Percentiles rank a stretch among this genome's conserved stretches.
Conservation (phyloP, 2,888 invertebrate species). For the Acronicta psi region DNA sequence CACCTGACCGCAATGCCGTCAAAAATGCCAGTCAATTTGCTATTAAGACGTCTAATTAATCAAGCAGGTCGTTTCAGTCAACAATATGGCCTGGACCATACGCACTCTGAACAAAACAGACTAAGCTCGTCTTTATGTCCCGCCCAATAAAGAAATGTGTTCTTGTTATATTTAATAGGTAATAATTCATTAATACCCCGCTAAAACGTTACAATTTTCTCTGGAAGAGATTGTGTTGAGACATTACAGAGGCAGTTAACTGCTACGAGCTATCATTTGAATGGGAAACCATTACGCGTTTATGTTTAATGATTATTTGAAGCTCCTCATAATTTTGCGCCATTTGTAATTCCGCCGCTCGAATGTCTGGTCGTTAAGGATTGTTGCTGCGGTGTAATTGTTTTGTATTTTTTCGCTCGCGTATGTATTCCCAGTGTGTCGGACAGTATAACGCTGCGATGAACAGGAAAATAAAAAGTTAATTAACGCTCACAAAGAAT, state of each 20-base stretch:
- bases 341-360: slow-evolving; percentile 75
- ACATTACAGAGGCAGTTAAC: slow-evolving; percentile 83
- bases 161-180: slow-evolving; percentile 81
- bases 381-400: slow-evolving; percentile 73
- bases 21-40: slow-evolving; percentile 48
- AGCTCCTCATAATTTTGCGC: slow-evolving; percentile 82
- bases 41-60: slow-evolving; percentile 68
- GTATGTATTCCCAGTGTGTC: slow-evolving; percentile 54
- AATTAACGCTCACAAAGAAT: slow-evolving; percentile 73
- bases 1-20: slow-evolving; percentile 33
- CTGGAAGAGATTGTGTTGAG: slow-evolving; percentile 83
- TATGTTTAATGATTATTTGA: slow-evolving; percentile 87
- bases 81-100: slow-evolving; percentile 49
- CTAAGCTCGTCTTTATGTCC: slow-evolving; percentile 68
- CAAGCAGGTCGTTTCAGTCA: slow-evolving; percentile 60
- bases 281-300: slow-evolving; percentile 86
- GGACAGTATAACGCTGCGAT: slow-evolving; percentile 55
- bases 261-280: slow-evolving; percentile 82
- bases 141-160: slow-evolving; percentile 76
- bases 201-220: slow-evolving; percentile 82
- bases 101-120: slow-evolving; percentile 43
- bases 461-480: slow-evolving; percentile 71
- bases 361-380: slow-evolving; percentile 76
- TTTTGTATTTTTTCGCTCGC: slow-evolving; percentile 63
- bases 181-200: slow-evolving; percentile 83